Evolutionary conservation across 1,140 invertebrate species (phyloP), one percentile per base, ranked within the genome.

Genomic region (Drosophila carrolli): DNA sequence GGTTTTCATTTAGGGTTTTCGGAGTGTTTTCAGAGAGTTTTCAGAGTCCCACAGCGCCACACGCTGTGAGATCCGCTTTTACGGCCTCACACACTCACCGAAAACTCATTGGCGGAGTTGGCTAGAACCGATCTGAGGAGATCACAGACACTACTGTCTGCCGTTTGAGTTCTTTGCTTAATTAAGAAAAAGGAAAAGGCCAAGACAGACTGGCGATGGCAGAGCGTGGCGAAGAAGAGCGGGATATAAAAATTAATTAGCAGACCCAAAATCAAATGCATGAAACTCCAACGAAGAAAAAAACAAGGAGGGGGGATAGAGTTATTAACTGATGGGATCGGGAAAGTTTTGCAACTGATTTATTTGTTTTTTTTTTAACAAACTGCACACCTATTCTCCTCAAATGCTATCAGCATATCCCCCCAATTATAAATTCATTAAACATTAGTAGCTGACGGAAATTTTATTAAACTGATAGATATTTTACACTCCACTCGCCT

Each of bases 181-280:
- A 88, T 88, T 88, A 88, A 88, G 67, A 56, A 80, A 29, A 74
- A 70, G 60, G 84, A 79, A 83, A 83, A 74, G 44, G 47, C 66
- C 23, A 32, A 19, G 43, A 16, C 11, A 47, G 16, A 47, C 23
- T 19, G 13, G 13, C 47, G 4, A 50, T n/a, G 47, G 5, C 23
- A 70, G 66, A 83, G 83, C 84, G 80, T 89, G 70, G 67, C 78
- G 66, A 76, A 72, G 66, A 76, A 72, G 75, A 82, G 70, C 60
- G 71, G 83, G 63, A 83, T 81, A 83, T 86, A 76, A 86, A 86
- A 86, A 86, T 88, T 88, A 88, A 88, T 88, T 88, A 88, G 67
- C 75, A 83, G 62, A 72, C 65, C 46, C 40, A 16, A 59, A 56
- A 81, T 77, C 72, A 80, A 80, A 77, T 60, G 60, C 72, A 76